phyloP scores from a whole-genome alignment of 53 echinoderm and acorn worm species.

The Mesocentrotus franciscanus region DNA sequence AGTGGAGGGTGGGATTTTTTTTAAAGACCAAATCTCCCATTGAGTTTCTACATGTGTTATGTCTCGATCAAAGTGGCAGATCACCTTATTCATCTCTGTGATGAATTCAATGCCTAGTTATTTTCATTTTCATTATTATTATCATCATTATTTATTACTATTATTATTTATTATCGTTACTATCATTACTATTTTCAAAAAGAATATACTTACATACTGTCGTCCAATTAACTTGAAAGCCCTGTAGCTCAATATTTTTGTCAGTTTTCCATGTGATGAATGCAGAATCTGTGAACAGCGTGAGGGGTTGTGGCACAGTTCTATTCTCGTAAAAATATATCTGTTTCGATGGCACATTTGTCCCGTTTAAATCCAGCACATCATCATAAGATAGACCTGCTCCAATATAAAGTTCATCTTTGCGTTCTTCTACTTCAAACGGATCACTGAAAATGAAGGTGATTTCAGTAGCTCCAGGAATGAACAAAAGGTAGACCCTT shows the following conservation, averaged over 20 bases:
- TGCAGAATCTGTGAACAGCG: conserved; percentile 63
- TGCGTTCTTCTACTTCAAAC: conserved; percentile 62
- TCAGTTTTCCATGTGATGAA: conserved; percentile 68
- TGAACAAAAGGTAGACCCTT: conserved; percentile 59
- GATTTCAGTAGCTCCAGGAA: conserved; percentile 67
- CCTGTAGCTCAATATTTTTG: conserved; percentile 61
- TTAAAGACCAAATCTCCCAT: too few species aligned
- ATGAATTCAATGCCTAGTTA: too few species aligned
- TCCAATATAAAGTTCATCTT: conserved; percentile 74
- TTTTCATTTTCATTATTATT: too few species aligned
- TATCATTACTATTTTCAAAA: too few species aligned
- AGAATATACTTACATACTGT: conserved; percentile 56
- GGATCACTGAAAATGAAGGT: conserved; percentile 53
- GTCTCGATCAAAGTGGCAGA: too few species aligned
- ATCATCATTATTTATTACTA: too few species aligned
- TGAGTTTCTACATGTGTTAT: too few species aligned
- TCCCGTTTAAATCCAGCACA: neutral
- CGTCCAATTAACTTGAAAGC: conserved; percentile 61
- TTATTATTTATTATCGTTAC: too few species aligned
- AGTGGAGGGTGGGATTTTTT: too few species aligned
- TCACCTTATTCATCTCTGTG: too few species aligned
- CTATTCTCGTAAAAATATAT: neutral
- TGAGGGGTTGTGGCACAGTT: conserved; percentile 49
- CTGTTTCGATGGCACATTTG: neutral
- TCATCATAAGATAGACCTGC: conserved; percentile 48